Percentiles rank a stretch among this genome's conserved stretches.
Evolutionary conservation across 2,888 invertebrate genomes (phyloP).

Genomic region (Acrobasis consociella): DNA sequence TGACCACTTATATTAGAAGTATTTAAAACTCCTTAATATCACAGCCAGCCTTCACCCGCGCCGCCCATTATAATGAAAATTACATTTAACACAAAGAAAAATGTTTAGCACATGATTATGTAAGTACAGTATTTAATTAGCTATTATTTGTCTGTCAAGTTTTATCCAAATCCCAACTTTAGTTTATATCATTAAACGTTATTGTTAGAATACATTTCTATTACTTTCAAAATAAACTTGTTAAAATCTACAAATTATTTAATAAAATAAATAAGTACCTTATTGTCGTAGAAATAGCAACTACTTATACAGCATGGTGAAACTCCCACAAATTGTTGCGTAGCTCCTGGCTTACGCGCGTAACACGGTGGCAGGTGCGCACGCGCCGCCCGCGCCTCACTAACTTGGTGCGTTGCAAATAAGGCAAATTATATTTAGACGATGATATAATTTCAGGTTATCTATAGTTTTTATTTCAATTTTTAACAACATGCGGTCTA

Average conservation of each 20-base stretch:
- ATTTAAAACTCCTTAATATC: too few relatives aligned
- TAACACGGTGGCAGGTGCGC: constrained; percentile 55
- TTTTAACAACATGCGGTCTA: background rate
- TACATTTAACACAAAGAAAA: too few relatives aligned
- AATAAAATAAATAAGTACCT: too few relatives aligned
- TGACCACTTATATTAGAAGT: too few relatives aligned
- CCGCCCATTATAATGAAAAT: too few relatives aligned
- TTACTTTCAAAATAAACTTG: too few relatives aligned
- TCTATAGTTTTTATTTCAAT: constrained; percentile 15
- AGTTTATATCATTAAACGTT: background rate
- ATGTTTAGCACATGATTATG: too few relatives aligned
- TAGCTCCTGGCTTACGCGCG: constrained; percentile 55
- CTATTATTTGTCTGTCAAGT: background rate
- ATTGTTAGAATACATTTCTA: too few relatives aligned
- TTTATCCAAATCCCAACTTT: background rate
- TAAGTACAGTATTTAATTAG: too few relatives aligned
- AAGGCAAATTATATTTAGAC: constrained; percentile 41
- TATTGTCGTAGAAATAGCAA: background rate
- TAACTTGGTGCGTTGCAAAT: constrained; percentile 46
- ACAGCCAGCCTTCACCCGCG: too few relatives aligned
- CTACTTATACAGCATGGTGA: background rate
- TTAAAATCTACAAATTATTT: too few relatives aligned
- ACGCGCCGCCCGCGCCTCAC: constrained; percentile 44
- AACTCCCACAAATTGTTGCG: constrained; percentile 5
- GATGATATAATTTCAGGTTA: constrained; percentile 27